These are phyloP conservation scores for Diplogasteroides magnus DNA, from an alignment of 1,140 invertebrate genomes.

Conservation along the genomic window DNA sequence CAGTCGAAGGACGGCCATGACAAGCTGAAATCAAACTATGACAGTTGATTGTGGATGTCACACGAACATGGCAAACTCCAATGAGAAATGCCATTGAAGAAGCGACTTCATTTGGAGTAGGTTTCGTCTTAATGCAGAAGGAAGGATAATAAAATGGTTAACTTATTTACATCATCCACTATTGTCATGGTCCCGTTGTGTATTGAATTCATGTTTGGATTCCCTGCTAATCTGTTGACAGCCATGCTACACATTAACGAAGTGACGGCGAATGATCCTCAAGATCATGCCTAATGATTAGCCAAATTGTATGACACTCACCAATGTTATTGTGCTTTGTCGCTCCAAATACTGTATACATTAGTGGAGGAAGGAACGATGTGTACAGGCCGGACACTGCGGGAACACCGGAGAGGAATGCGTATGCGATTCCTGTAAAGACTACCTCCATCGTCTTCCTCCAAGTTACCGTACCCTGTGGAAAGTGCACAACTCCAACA, in stretches of 20 bases:
- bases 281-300: no score
- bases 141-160: no score
- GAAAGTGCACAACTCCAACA: constrained; percentile 59
- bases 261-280: constrained; percentile 56
- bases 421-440: constrained; percentile 59
- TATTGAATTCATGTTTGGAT: not conserved
- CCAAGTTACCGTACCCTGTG: constrained; percentile 55
- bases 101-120: constrained; percentile 27
- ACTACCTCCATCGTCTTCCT: no score
- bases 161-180: no score
- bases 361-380: constrained; percentile 60
- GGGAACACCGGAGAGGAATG: constrained; percentile 58
- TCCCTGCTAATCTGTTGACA: constrained; percentile 38
- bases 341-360: constrained; percentile 62
- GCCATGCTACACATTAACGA: constrained; percentile 56
- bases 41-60: no score
- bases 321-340: constrained; percentile 57
- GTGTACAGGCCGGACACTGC: constrained; percentile 61
- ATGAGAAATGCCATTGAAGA: constrained; percentile 43
- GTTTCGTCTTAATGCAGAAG: no score
- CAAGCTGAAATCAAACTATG: constrained; percentile 36
- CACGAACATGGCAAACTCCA: constrained; percentile 39
- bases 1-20: constrained; percentile 50
- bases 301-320: no score
- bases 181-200: not conserved